A percentile compares a stretch with the other conserved stretches of the same genome.
These are phyloP conservation scores for Sarcoramphus papa DNA, from an alignment of 2,797 vertebrate species.

Conservation along the genomic window DNA sequence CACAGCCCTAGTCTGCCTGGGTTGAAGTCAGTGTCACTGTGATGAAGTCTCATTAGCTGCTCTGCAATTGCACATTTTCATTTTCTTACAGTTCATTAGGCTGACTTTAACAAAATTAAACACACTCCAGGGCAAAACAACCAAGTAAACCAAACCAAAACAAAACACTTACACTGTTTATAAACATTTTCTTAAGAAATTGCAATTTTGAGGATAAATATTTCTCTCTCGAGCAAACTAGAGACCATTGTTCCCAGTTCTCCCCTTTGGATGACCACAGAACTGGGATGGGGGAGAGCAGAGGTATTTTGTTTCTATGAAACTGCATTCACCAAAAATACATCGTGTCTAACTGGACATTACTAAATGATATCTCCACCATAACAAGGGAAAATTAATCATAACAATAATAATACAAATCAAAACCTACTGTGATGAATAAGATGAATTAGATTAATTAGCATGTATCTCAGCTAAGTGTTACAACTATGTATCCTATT, in stretches of 20 bases:
- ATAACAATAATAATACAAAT: not conserved
- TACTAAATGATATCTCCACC: not conserved
- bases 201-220: not conserved
- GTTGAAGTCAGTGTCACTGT: not conserved
- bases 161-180: not conserved
- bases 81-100: not conserved
- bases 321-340: not conserved
- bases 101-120: conserved; percentile 13
- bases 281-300: not conserved
- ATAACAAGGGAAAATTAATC: not conserved
- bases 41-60: not conserved
- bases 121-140: not conserved
- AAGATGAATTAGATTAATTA: not conserved
- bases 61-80: not conserved
- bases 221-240: not conserved
- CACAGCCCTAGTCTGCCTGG: not conserved
- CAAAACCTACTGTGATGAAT: not conserved
- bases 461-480: not conserved
- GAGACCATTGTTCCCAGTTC: not conserved
- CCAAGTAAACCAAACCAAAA: not conserved
- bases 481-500: not conserved
- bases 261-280: not conserved
- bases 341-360: accelerated
- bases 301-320: not conserved
- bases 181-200: not conserved